These are phyloP conservation scores for Agrochola lychnidis DNA, from an alignment of 2,888 invertebrate species.

Conservation along the genomic window DNA sequence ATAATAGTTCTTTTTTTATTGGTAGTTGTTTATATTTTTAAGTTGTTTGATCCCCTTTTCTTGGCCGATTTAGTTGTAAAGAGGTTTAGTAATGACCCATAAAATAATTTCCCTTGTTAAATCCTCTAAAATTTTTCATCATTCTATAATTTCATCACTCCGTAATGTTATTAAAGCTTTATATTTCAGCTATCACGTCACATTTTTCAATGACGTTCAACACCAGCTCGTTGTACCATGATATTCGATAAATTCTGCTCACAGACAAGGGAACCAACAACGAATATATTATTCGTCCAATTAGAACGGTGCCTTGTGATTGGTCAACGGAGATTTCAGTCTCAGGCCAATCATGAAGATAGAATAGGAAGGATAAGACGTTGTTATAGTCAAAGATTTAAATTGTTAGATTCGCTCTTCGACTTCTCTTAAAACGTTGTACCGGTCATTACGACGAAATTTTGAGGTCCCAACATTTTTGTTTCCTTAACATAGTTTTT, in stretches of 20 bases:
- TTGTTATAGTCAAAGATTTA: background rate
- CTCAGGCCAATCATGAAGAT: slow-evolving; percentile 65
- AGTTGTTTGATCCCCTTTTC: no score
- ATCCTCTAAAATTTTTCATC: no score
- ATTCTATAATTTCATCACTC: no score
- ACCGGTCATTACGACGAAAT: no score
- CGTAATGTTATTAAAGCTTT: background rate
- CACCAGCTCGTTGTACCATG: slow-evolving; percentile 31
- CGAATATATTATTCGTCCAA: slow-evolving; percentile 80
- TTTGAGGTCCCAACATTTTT: no score
- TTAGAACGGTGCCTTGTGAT: slow-evolving; percentile 76
- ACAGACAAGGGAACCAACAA: slow-evolving; percentile 50
- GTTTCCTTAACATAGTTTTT: no score
- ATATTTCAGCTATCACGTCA: background rate
- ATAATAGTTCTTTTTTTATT: no score
- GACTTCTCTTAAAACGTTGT: no score
- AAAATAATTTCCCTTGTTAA: no score
- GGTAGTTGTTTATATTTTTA: no score
- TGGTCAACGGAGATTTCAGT: slow-evolving; percentile 79
- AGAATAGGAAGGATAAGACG: slow-evolving; percentile 66
- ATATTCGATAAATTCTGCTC: slow-evolving; percentile 62
- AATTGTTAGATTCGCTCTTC: background rate
- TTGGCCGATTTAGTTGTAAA: no score
- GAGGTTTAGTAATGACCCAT: no score
- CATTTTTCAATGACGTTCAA: slow-evolving; percentile 34